Conservation (phyloP, 2,797 vertebrate species). For the Sebastes itinus region DNA sequence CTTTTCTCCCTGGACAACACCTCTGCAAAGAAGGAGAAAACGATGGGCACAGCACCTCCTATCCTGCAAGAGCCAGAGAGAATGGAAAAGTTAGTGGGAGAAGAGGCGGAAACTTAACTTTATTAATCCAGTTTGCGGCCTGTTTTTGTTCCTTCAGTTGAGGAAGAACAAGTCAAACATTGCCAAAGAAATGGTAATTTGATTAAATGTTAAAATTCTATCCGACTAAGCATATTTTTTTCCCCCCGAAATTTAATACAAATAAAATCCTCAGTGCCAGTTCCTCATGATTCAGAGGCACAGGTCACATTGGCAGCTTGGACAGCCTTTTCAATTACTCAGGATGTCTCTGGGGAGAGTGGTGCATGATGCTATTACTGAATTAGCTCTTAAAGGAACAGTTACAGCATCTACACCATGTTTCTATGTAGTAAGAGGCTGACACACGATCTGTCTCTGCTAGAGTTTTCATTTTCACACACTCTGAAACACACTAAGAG, state of each 20-base stretch:
- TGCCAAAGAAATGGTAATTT: background rate
- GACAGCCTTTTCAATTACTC: constrained; percentile 74
- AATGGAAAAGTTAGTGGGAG: constrained; percentile 20
- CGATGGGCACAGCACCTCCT: constrained; percentile 93
- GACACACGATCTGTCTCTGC: background rate
- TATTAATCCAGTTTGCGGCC: background rate
- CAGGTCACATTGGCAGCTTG: constrained; percentile 45
- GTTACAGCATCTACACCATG: constrained; percentile 13
- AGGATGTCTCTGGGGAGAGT: constrained; percentile 56
- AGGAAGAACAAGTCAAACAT: background rate
- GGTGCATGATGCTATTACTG: constrained; percentile 66
- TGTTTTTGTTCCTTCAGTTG: background rate
- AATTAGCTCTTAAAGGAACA: constrained; percentile 69
- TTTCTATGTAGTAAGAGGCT: background rate
- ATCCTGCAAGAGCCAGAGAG: constrained; percentile 84
- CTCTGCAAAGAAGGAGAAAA: constrained; percentile 98
- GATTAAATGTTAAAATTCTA: background rate
- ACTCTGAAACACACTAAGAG: background rate
- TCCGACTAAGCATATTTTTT: background rate
- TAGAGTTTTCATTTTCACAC: background rate
- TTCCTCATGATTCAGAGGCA: constrained; percentile 28
- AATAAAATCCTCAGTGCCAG: constrained; percentile 8
- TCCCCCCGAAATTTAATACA: background rate
- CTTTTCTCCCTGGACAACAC: constrained; percentile 95
- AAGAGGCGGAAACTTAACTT: background rate